These are phyloP conservation scores for Troilus luridus DNA, from an alignment of 2,888 invertebrate species.

Conservation along the genomic window DNA sequence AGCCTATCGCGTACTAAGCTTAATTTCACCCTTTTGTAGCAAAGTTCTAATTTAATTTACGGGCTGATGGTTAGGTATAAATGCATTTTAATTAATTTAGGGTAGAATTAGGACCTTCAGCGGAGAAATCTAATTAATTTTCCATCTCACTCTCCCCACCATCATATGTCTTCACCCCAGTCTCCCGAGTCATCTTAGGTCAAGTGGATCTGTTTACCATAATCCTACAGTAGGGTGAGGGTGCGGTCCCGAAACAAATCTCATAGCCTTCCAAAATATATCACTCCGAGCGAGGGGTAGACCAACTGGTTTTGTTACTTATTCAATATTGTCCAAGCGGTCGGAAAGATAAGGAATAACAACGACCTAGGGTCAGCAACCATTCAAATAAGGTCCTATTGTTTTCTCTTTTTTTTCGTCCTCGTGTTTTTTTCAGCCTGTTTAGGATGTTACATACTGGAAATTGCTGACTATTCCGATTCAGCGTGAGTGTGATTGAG, in stretches of 20 bases:
- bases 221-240: slow-evolving; percentile 19
- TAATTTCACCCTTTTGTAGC: slow-evolving; percentile 28
- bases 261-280: slow-evolving; percentile 33
- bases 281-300: not conserved
- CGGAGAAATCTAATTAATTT: slow-evolving; percentile 22
- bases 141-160: slow-evolving; percentile 23
- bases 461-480: not conserved
- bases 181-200: slow-evolving; percentile 12
- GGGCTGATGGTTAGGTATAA: slow-evolving; percentile 18
- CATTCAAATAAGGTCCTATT: not conserved
- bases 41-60: slow-evolving; percentile 13
- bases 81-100: slow-evolving; percentile 38
- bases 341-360: slow-evolving; percentile 54
- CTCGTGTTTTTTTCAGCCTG: not conserved
- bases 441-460: not conserved
- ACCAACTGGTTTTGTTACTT: slow-evolving; percentile 48
- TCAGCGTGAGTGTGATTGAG: not conserved
- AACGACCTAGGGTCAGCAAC: slow-evolving; percentile 4
- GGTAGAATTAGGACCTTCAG: slow-evolving; percentile 13
- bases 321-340: slow-evolving; percentile 55
- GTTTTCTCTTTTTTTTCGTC: not conserved
- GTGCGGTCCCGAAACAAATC: slow-evolving; percentile 40
- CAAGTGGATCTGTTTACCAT: slow-evolving; percentile 43
- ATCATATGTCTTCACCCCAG: slow-evolving; percentile 35
- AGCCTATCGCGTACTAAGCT: not conserved